Evolutionary conservation across 2,797 vertebrate species (phyloP).

Genomic region (Cirrhinus mrigala): DNA sequence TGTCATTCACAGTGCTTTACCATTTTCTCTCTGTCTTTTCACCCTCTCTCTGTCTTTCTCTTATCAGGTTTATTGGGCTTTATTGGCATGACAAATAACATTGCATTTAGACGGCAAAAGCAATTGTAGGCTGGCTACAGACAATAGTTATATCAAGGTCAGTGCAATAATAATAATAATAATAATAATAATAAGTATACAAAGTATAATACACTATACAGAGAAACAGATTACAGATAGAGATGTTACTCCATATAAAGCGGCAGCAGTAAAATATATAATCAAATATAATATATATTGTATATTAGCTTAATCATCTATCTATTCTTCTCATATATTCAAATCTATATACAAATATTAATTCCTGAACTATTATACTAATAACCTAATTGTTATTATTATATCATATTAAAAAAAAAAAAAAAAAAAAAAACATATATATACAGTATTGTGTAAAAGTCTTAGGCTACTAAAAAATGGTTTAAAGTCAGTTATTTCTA

Average conservation of each 20-base stretch:
- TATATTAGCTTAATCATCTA: not conserved
- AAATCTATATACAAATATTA: not conserved
- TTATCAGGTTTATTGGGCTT: slow-evolving; percentile 22
- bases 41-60: slow-evolving; percentile 53
- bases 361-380: not conserved
- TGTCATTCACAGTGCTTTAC: slow-evolving; percentile 78
- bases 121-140: not conserved
- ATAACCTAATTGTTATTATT: not conserved
- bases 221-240: no score
- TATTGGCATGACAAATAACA: slow-evolving; percentile 59
- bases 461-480: no score
- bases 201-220: no score
- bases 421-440: no score
- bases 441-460: no score
- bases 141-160: not conserved
- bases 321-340: not conserved
- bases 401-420: not conserved
- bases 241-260: not conserved
- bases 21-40: slow-evolving; percentile 51
- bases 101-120: slow-evolving; percentile 74
- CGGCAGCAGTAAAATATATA: not conserved
- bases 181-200: not conserved
- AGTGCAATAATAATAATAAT: not conserved
- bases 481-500: no score
- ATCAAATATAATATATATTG: not conserved